These are phyloP conservation scores for Jaculus jaculus DNA, from an alignment of 2,113 vertebrate species.

Conservation along the genomic window DNA sequence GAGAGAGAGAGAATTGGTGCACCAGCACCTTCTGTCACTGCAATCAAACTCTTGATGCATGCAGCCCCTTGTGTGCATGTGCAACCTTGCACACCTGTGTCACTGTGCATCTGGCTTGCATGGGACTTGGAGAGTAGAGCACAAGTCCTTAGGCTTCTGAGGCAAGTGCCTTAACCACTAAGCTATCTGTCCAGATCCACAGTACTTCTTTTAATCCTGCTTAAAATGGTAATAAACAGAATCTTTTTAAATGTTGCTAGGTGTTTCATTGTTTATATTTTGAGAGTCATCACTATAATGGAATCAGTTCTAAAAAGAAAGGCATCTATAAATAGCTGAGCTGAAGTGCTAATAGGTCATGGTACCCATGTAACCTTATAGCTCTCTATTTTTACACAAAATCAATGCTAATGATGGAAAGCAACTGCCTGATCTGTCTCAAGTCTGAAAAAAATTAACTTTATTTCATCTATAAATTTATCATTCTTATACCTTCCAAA, in stretches of 20 bases:
- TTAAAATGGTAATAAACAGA: background rate
- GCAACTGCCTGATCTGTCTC: background rate
- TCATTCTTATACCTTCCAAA: slow-evolving; percentile 10
- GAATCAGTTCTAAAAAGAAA: slow-evolving; percentile 41
- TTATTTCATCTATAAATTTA: background rate
- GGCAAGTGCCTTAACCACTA: too few species aligned
- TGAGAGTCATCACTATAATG: background rate
- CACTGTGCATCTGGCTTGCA: too few species aligned
- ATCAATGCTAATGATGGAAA: background rate
- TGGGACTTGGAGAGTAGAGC: too few species aligned
- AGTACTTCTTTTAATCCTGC: background rate
- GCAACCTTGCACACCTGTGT: too few species aligned
- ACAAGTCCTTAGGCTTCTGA: too few species aligned
- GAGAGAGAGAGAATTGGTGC: too few species aligned
- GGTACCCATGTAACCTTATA: background rate
- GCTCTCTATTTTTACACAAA: slow-evolving; percentile 30
- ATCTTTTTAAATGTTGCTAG: slow-evolving; percentile 5
- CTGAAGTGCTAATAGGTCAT: background rate
- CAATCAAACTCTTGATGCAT: too few species aligned
- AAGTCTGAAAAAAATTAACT: slow-evolving; percentile 19
- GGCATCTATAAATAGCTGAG: slow-evolving; percentile 17
- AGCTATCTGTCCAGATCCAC: too few species aligned
- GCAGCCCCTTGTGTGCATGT: too few species aligned
- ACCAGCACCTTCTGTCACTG: too few species aligned
- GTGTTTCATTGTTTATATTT: slow-evolving; percentile 25